Evolutionary conservation across 53 echinoderm and acorn worm genomes (phyloP).

Genomic region (Paelopatides confundens): DNA sequence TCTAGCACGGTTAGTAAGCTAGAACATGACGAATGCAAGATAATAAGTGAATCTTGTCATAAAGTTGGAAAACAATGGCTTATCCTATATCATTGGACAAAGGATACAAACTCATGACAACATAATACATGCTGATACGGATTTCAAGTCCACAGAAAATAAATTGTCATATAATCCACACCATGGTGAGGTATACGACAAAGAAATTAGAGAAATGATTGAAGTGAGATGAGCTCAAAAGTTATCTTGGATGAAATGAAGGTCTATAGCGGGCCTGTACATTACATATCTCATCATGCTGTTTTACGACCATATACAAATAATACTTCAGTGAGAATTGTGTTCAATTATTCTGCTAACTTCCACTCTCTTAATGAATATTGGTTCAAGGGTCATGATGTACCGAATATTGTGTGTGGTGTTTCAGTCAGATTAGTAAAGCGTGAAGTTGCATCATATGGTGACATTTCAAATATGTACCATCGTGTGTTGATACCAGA

Average conservation of each 20-base stretch:
- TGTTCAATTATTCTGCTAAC: slow-evolving; percentile 80
- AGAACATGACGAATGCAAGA: no score
- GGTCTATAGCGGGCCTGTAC: slow-evolving; percentile 66
- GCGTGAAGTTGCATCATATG: slow-evolving; percentile 41
- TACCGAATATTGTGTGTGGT: slow-evolving; percentile 65
- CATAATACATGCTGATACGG: slow-evolving; percentile 58
- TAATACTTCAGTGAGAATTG: slow-evolving; percentile 75
- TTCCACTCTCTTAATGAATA: slow-evolving; percentile 71
- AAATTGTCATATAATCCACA: slow-evolving; percentile 57
- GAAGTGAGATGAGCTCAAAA: slow-evolving; percentile 57
- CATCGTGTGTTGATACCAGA: slow-evolving; percentile 69
- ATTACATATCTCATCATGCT: slow-evolving; percentile 71
- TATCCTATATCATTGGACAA: slow-evolving; percentile 71
- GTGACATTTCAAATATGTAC: slow-evolving; percentile 82
- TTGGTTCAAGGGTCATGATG: slow-evolving; percentile 74
- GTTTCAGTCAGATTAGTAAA: slow-evolving; percentile 66
- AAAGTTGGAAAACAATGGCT: slow-evolving; percentile 73
- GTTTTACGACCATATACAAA: slow-evolving; percentile 68
- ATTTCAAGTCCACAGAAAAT: slow-evolving; percentile 61
- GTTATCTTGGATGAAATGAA: slow-evolving; percentile 58
- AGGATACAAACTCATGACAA: slow-evolving; percentile 72
- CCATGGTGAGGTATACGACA: slow-evolving; percentile 62
- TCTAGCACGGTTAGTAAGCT: no score
- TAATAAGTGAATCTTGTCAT: no score
- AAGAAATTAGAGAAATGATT: slow-evolving; percentile 67